Base-by-base conservation (phyloP, 2,888 invertebrate species). In the Morpho helenor region DNA sequence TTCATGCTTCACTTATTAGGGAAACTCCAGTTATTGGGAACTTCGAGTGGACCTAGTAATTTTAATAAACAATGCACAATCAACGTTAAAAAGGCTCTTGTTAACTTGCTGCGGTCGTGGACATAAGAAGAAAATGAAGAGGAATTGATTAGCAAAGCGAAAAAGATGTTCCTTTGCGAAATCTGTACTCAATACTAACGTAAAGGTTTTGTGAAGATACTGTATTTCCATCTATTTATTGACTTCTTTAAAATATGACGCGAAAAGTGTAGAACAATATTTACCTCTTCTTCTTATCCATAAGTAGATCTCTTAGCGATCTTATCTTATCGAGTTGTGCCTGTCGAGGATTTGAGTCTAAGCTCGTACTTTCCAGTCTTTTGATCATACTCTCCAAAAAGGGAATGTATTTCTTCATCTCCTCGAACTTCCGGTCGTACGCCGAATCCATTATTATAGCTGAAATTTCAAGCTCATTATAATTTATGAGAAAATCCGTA, bases 361-460 rank as follows among this genome's bases (percentile, higher is more conserved):
- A 71, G 59, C 72, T 77, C 10, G 90, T 88, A 67, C 84, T 92
- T 73, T 93, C 93, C 68, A 94, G 80, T 72, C 93, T 92, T 50
- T 85, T 84, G 71, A 95, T 95, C 91, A 95, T 94, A 66, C 87
- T 92, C 73, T 93, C 93, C 77, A 96, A 79, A 75, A 95, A 95
- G n/a, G 95, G 95, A 69, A 95, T 92, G 81, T 94, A 94, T 69
- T 91, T 91, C 82, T 94, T 93, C 88, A 95, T 92, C 74, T 93
- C 93, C 68, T 91, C 88, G 75, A 94, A 91, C 81, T 94, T 94
- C 63, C 75, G 80, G 62, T 92, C 91, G 84, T 94, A 94, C 52
- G 91, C 90, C 62, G 65, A 66, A 64, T 82, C 83, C 90, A 90
- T 89, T 60, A 79, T 81, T 76, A 31, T 49, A 55, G 59, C 88